Conservation (phyloP, 2,797 vertebrate species). For the Myotis daubentonii region DNA sequence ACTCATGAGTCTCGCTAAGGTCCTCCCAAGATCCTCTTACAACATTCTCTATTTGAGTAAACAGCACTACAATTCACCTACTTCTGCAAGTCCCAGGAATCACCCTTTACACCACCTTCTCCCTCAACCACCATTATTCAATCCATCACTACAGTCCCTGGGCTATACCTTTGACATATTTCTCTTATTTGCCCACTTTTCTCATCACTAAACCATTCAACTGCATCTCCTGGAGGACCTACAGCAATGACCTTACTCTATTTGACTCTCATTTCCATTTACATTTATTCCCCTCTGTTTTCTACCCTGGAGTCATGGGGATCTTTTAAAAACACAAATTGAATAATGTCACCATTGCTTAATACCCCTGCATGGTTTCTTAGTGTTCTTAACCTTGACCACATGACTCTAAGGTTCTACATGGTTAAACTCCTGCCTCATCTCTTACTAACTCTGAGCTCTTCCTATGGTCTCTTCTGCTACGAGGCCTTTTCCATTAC, state of each 20-base stretch:
- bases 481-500: not conserved
- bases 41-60: not conserved
- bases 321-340: not conserved
- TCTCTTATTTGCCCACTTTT: not conserved
- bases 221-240: not conserved
- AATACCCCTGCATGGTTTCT: not conserved
- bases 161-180: not conserved
- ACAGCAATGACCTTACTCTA: not conserved
- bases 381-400: not conserved
- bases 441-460: not conserved
- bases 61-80: not conserved
- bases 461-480: not conserved
- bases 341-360: not conserved
- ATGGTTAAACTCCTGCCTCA: not conserved
- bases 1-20: not conserved
- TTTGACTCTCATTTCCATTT: not conserved
- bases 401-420: not conserved
- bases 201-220: conserved; percentile 12
- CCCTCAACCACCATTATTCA: not conserved
- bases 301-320: not conserved
- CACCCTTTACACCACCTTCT: not conserved
- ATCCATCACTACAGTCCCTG: not conserved
- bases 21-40: not conserved
- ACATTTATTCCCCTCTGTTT: not conserved
- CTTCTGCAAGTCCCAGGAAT: not conserved